phyloP scores from a whole-genome alignment of 2,797 vertebrate species.

The Lepidocolaptes lacrymiger region DNA sequence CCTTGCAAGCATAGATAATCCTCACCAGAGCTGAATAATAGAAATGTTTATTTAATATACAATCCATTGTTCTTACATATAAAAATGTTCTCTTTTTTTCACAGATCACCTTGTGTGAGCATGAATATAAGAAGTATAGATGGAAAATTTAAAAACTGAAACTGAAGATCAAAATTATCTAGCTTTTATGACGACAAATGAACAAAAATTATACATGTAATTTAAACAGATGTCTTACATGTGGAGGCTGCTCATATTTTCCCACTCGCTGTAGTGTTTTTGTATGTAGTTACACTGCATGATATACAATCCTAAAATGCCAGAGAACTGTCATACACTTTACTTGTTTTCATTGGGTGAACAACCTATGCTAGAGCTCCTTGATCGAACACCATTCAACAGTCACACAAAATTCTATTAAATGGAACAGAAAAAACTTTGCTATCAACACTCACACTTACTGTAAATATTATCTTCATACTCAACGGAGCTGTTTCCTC shows the following conservation, averaged over 20 bases:
- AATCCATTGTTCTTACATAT: not conserved
- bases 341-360: conserved; percentile 12
- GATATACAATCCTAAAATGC: not conserved
- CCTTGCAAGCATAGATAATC: not conserved
- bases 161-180: not conserved
- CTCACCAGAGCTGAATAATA: not conserved
- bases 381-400: conserved; percentile 5
- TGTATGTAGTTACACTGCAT: not conserved
- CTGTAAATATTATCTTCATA: conserved; percentile 6
- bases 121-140: not conserved
- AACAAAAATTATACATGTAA: not conserved
- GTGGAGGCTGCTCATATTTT: not conserved
- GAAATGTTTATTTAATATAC: not conserved
- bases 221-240: conserved; percentile 17
- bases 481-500: not conserved
- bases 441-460: not conserved
- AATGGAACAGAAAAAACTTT: conserved; percentile 6
- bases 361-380: not conserved
- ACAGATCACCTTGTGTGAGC: not conserved
- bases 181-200: not conserved
- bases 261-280: not conserved
- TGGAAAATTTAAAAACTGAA: not conserved
- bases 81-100: not conserved
- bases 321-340: not conserved
- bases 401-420: not conserved